A percentile compares a stretch with the other conserved stretches of the same genome.
phyloP scores from a whole-genome alignment of 2,797 vertebrate genomes.

The Rhabdomys pumilio region DNA sequence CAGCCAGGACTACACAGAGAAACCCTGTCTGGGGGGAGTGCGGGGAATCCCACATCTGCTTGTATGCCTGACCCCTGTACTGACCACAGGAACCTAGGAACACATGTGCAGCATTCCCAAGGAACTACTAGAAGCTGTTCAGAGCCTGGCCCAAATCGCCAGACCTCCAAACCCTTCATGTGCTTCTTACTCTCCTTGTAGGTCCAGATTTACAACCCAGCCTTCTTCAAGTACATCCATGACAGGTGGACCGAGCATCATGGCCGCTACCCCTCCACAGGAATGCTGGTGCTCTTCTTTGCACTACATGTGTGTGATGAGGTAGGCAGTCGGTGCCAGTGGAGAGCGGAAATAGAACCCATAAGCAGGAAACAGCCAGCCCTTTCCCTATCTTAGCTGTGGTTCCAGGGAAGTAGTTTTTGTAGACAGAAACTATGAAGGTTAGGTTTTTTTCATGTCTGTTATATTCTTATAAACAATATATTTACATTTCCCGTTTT shows the following conservation, averaged over 20 bases:
- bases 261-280: constrained; percentile 98
- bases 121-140: not conserved
- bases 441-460: not conserved
- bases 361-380: not conserved
- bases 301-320: constrained; percentile 98
- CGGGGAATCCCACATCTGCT: not conserved
- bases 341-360: not conserved
- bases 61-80: not conserved
- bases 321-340: constrained; percentile 88
- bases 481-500: constrained; percentile 1
- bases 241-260: constrained; percentile 98
- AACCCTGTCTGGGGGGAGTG: not conserved
- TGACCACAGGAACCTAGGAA: not conserved
- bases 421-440: constrained; percentile 18
- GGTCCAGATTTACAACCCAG: constrained; percentile 99
- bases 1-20: not conserved
- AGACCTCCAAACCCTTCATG: not conserved
- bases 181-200: constrained; percentile 76
- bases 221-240: constrained; percentile 99
- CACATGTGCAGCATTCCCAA: not conserved
- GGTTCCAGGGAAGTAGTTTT: not conserved
- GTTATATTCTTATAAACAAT: not conserved
- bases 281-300: constrained; percentile 99
- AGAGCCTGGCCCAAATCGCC: not conserved
- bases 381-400: not conserved